Base-by-base conservation (phyloP, 1,140 invertebrate genomes). In the Pseudobourletiella spinata region DNA sequence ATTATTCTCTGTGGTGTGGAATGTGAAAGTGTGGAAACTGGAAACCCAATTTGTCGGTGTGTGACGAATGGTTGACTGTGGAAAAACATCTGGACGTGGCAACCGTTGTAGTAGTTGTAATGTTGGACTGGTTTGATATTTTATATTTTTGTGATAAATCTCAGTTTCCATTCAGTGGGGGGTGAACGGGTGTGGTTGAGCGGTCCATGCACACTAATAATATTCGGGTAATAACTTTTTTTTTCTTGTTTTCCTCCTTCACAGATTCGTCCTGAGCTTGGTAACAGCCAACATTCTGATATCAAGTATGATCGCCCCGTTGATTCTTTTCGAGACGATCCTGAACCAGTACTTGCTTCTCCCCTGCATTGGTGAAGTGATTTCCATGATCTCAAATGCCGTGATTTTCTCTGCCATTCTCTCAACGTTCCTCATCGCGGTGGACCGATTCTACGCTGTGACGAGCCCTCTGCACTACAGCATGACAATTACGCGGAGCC, bases 391-490 rank as follows among this genome's bases (percentile, higher is more conserved):
- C 20, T 76, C 78, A 61, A 65, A 51, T 30, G 60, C 63, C n/a
- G 61, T 70, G 14, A 61, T 70, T 39, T 70, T 61, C 50, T 56
- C 54, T 43, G 65, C 65, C 2, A 77, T 79, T 16, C 75, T 80
- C 52, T 81, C 80, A 3, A 73, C 81, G 4, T 71, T 80, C 0
- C 73, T 80, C 4, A 80, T 82, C 29, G 78, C 79, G 1, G 70
- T 80, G 6, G 80, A 82, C 71, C 71, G 80, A 48, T 76, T 75
- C 62, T 79, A 80, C 61, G 81, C 81, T 1, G 79, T 82, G 18
- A 78, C 79, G 24, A 76, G 74, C 57, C 81, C 81, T 0, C 74
- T 82, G 0, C 79, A 80, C 63, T 81, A 82, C 71, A 73, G 73
- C 28, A 77, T 77, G 71, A 76, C 77, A 2, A 71, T 81, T 66